Evolutionary conservation across 2,113 vertebrate genomes (phyloP).

Genomic region (Pomatorhinus ruficollis): DNA sequence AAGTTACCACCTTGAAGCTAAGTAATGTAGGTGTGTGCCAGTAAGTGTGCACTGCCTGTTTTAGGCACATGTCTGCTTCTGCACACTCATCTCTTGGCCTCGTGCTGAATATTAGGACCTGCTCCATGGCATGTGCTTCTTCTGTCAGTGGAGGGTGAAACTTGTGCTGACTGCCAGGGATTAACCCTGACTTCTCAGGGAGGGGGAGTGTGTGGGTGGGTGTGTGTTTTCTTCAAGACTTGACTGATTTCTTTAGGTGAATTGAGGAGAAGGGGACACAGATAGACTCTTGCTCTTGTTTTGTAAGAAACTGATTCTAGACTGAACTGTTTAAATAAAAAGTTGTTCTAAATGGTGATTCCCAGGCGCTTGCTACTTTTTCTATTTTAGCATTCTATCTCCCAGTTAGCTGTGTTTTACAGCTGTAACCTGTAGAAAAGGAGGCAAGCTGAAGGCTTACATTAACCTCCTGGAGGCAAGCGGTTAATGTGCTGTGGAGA

Average conservation of each 20-base stretch:
- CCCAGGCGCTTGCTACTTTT: neutral
- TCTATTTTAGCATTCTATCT: neutral
- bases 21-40: neutral
- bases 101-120: neutral
- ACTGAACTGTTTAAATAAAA: neutral
- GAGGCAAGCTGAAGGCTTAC: neutral
- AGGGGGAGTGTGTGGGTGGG: accelerated
- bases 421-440: neutral
- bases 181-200: neutral
- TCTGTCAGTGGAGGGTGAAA: neutral
- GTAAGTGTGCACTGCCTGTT: neutral
- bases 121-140: neutral
- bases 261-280: neutral
- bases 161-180: neutral
- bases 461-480: neutral
- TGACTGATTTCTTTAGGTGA: neutral
- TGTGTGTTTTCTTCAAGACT: neutral
- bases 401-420: neutral
- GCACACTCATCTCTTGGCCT: neutral
- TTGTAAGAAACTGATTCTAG: neutral
- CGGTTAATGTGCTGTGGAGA: neutral
- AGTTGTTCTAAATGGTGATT: neutral
- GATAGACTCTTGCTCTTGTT: neutral
- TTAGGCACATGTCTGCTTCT: neutral
- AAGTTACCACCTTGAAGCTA: neutral